Conservation (phyloP, 2,797 vertebrate genomes). For the Hippopotamyrus pictus region DNA sequence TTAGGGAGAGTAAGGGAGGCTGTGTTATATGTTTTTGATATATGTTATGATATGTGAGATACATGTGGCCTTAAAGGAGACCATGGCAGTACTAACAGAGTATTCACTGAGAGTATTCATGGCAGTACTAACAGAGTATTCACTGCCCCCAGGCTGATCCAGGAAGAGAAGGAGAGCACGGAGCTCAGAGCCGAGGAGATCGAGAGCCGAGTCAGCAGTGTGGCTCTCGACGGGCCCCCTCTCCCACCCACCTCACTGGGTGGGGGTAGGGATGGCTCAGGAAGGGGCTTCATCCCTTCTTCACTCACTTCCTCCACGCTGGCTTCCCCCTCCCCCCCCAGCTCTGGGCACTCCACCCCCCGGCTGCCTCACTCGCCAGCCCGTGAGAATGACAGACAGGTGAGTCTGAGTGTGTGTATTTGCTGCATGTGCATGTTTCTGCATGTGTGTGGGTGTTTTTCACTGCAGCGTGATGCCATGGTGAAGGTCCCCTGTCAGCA, state of each 20-base stretch:
- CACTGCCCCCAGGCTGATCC: conserved; percentile 66
- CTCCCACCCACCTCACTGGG: conserved; percentile 65
- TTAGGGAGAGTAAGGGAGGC: not conserved
- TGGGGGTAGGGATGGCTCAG: conserved; percentile 55
- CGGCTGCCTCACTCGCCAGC: conserved; percentile 76
- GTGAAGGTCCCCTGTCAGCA: not conserved
- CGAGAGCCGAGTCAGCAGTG: conserved; percentile 77
- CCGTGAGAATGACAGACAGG: conserved; percentile 70
- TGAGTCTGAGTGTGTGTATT: conserved; percentile 28
- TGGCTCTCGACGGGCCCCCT: conserved; percentile 65
- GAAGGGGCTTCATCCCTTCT: conserved; percentile 70
- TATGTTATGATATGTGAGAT: not conserved
- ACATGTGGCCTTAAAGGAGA: not conserved
- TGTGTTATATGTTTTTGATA: not conserved
- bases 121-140: not conserved
- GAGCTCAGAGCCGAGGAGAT: conserved; percentile 81
- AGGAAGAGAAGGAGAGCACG: conserved; percentile 85
- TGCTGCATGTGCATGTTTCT: not conserved
- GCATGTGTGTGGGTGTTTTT: not conserved
- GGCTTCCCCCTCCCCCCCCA: conserved; percentile 80
- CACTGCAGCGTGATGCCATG: not conserved
- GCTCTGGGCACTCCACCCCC: conserved; percentile 79
- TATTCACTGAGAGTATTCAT: not conserved
- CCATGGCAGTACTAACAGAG: not conserved
- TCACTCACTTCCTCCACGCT: conserved; percentile 81